phyloP scores from a whole-genome alignment of 1,140 invertebrate species.

The Penaeus indicus region DNA sequence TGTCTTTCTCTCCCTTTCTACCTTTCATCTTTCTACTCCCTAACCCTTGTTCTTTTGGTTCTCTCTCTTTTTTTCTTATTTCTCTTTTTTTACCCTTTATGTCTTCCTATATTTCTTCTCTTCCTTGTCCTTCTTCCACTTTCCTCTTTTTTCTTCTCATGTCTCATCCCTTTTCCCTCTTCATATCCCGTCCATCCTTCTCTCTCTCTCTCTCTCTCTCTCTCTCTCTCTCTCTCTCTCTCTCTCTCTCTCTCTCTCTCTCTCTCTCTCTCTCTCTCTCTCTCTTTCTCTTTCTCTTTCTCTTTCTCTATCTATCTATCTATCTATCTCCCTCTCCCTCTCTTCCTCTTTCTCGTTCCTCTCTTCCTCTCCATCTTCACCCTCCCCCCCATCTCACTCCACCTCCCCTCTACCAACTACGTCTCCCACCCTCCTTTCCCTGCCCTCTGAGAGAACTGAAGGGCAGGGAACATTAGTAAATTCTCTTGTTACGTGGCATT shows the following conservation, averaged over 20 bases:
- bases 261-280: not conserved
- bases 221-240: not conserved
- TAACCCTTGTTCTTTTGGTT: no score
- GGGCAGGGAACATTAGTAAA: no score
- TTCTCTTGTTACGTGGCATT: no score
- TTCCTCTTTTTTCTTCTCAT: no score
- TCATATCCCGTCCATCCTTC: not conserved
- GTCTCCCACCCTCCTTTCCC: not conserved
- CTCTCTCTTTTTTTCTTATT: no score
- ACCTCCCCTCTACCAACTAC: not conserved
- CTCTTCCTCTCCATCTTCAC: not conserved
- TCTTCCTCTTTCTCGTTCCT: not conserved
- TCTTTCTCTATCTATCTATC: no score
- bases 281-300: not conserved
- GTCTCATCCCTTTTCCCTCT: not conserved
- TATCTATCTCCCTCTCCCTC: not conserved
- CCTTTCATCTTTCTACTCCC: no score
- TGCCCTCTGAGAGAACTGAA: no score
- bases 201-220: not conserved
- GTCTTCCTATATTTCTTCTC: no score
- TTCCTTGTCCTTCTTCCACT: no score
- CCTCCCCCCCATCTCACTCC: not conserved
- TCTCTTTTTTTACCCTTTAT: no score
- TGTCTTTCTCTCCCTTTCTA: no score
- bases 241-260: not conserved